Evolutionary conservation across 2,113 vertebrate genomes (phyloP), one percentile per base, ranked within the genome.

Genomic region (Nyctibius bracteatus): DNA sequence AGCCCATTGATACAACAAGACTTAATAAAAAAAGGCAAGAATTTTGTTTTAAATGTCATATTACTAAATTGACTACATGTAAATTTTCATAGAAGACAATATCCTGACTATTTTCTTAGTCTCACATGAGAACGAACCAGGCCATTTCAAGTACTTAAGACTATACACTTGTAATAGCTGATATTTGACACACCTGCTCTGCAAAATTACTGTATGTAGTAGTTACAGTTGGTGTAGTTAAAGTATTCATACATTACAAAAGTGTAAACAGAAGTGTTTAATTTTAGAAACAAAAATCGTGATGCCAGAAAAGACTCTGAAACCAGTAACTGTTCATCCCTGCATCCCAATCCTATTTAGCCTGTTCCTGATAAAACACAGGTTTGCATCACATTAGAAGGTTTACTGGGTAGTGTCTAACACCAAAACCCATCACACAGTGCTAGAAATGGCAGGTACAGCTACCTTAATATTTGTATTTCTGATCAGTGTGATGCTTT

Each of bases 1-100:
- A 94, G 75, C 24, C 75, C 73, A 89, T 88, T 95, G 96, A 95
- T 82, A 86, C 44, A 89, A 49, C 14, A 74, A 46, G 59, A 96
- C 47, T 85, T 37, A 44, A 81, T 16, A 81, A 46, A 81, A 88
- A 68, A 51, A 84, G 31, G 46, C 43, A 90, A 89, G 46, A 77
- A 66, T 66, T 92, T 90, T 59, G 68, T 89, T 94, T 92, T 52
- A 94, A 70, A 57, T 63, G 44, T 46, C 63, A n/a, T 62, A 49
- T 66, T 46, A 67, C 28, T 51, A 46, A 70, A 44, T 27, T 39
- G 41, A 81, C 52, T 51, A 78, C 9, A 43, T 27, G 57, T 92
- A n/a, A 77, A 49, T 47, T 83, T 86, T 86, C 62, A 72, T 22
- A 89, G 57, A 44, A 68, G 51, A 72, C 30, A 92, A 51, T 55